A percentile compares a stretch with the other conserved stretches of the same genome.
Evolutionary conservation across 2,888 invertebrate genomes (phyloP).

Genomic region (Lobophora halterata): DNA sequence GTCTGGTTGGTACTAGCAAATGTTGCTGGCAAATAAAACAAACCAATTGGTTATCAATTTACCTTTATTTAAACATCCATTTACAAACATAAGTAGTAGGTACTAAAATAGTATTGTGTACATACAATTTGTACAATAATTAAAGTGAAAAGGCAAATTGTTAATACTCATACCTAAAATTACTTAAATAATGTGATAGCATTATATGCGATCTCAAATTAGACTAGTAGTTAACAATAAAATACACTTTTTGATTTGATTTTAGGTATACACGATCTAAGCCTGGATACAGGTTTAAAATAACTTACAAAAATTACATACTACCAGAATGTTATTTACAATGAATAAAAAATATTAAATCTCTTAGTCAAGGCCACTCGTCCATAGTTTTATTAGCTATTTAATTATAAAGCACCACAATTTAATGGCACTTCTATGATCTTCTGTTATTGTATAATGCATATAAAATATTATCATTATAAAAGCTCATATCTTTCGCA

Average conservation of each 20-base stretch:
- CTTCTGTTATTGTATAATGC: slow-evolving; percentile 23
- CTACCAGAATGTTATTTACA: slow-evolving; percentile 64
- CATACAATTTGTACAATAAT: slow-evolving; percentile 74
- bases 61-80: slow-evolving; percentile 72
- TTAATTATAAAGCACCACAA: slow-evolving; percentile 51
- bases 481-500: slow-evolving; percentile 39
- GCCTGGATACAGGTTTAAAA: slow-evolving; percentile 47
- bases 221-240: slow-evolving; percentile 69
- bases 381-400: slow-evolving; percentile 36
- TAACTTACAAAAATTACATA: slow-evolving; percentile 40
- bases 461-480: slow-evolving; percentile 16
- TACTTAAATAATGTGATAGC: slow-evolving; percentile 53
- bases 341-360: slow-evolving; percentile 48
- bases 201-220: slow-evolving; percentile 67
- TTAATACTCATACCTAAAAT: slow-evolving; percentile 63
- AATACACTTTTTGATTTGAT: slow-evolving; percentile 57
- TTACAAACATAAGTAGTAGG: slow-evolving; percentile 76
- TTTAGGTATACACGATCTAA: slow-evolving; percentile 46
- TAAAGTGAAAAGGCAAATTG: slow-evolving; percentile 52
- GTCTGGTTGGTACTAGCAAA: too few relatives aligned
- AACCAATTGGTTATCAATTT: slow-evolving; percentile 56
- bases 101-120: slow-evolving; percentile 64
- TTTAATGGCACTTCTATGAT: slow-evolving; percentile 42
- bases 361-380: slow-evolving; percentile 62
- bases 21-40: slow-evolving; percentile 22